Percentiles rank a stretch among this genome's conserved stretches.
Conservation (phyloP, 1,140 invertebrate species). For the Stenopsyche tienmushanensis region DNA sequence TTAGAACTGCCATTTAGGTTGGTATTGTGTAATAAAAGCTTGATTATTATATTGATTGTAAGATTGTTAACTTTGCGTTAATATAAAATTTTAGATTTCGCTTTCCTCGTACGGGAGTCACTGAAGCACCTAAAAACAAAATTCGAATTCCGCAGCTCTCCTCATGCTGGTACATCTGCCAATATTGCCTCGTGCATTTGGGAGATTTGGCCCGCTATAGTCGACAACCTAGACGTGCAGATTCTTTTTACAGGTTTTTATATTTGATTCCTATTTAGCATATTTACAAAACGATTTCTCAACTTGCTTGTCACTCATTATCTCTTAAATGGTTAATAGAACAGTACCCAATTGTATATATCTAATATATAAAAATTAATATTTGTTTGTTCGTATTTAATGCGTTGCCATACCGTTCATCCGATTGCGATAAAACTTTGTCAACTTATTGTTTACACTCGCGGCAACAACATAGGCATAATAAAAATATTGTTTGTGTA, state of each 20-base stretch:
- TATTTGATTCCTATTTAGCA: background rate
- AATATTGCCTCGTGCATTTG: constrained; percentile 83
- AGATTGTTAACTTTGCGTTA: background rate
- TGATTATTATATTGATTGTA: background rate
- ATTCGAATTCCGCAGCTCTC: constrained; percentile 62
- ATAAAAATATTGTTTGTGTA: no score
- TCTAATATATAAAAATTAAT: no score
- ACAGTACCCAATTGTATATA: no score
- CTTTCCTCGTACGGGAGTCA: constrained; percentile 47
- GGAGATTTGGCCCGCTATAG: constrained; percentile 84
- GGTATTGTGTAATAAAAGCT: constrained; percentile 38
- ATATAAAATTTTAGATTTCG: constrained; percentile 41
- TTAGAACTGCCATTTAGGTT: constrained; percentile 76
- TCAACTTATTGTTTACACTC: no score
- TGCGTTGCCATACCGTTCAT: no score
- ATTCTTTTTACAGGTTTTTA: constrained; percentile 70
- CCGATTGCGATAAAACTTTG: no score
- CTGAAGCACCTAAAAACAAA: constrained; percentile 44
- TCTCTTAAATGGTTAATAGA: no score
- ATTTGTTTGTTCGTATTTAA: no score
- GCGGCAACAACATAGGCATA: no score
- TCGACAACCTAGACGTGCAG: constrained; percentile 76
- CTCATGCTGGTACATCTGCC: constrained; percentile 80
- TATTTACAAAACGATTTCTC: no score
- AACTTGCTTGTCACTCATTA: no score